Base-by-base conservation (phyloP, 2,113 vertebrate genomes). In the Plectropomus leopardus region DNA sequence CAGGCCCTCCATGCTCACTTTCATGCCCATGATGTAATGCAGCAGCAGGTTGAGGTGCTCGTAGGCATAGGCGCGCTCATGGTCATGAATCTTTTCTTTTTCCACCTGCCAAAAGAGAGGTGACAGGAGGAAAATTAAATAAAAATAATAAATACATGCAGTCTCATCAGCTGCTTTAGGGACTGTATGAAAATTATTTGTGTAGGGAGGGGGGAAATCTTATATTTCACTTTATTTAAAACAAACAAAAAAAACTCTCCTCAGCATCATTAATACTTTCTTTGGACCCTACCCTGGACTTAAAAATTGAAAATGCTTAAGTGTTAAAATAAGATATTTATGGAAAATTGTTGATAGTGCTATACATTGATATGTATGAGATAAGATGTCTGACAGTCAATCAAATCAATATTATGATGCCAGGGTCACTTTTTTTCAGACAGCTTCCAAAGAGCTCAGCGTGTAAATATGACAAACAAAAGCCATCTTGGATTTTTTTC, bases 21-120 rank as follows among this genome's bases (percentile, higher is more conserved):
- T 95, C 91, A 95, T 94, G 81, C 94, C 93, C 94, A 96, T 95
- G 42, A 94, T 95, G 92, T 94, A 95, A 82, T 95, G 94, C 91
- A 97, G 95, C 23, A 99, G 82, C 93, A 98, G 90, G 71, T 95
- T 96, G 76, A 99, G 95, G 91, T 99, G 97, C 58, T 98, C 97
- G 0, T 91, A 94, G 54, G 97, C 89, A 19, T 78, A 93, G 65
- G 92, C 92, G 0, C 91, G 95, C 89, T 99, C 97, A 0, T 99
- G 97, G 21, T 97, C 96, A 11, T 87, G 91, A 45, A 94, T 95
- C 74, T 93, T 95, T 82, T 96, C 97, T 3, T 95, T 94, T 78
- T 97, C 96, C 83, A 97, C 96, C 97, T 99, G 17, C n/a, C 53
- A 30, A 28, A 34, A 47, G 14, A 7, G 23, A 64, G 17, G n/a